Base-by-base conservation (phyloP, 1,140 invertebrate genomes). In the Yoshiicerus persimilis region DNA sequence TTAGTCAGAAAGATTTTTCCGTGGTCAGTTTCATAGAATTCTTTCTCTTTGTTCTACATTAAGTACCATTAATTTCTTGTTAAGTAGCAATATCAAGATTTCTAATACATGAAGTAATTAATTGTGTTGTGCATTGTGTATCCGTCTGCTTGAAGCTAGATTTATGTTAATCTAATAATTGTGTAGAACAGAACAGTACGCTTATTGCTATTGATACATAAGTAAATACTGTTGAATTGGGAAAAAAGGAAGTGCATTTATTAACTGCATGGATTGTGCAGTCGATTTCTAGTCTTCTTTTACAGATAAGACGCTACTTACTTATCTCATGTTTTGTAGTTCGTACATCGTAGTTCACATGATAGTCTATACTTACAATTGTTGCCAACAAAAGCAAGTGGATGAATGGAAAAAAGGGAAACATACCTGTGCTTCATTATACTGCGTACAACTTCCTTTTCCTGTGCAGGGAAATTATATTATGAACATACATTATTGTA, bases 391-490 rank as follows among this genome's bases (percentile, higher is more conserved):
- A 56, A 80, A 16, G 75, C 32, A 80, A 80, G 32, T 34, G 30
- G 20, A 34, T n/a, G 75, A 80, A 30, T 70, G 75, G 13, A 80
- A 36, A 80, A 80, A 80, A 80, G n/a, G 75, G 11, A 32, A 32
- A 80, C 75, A 80, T 80, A 38, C 64, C 23, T 36, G 32, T 80
- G 32, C 75, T 80, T 80, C 75, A 80, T 80, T 80, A 56, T 56
- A 38, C 75, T 36, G 75, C n/a, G 75, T 80, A 32, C 32, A 80
- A 80, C 75, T 80, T 80, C 75, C 75, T 80, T 80, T 80, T 80
- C 75, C 75, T 80, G 75, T 38, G 75, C 23, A 80, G 34, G 75
- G 75, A 80, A 80, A 80, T 80, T 30, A 34, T 20, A 80, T 36
- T 80, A 20, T 77, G n/a, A 23, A n/a, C 34, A n/a, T n/a, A 80